Evolutionary conservation across 2,113 vertebrate species (phyloP).

Genomic region (Nannospalax galili): DNA sequence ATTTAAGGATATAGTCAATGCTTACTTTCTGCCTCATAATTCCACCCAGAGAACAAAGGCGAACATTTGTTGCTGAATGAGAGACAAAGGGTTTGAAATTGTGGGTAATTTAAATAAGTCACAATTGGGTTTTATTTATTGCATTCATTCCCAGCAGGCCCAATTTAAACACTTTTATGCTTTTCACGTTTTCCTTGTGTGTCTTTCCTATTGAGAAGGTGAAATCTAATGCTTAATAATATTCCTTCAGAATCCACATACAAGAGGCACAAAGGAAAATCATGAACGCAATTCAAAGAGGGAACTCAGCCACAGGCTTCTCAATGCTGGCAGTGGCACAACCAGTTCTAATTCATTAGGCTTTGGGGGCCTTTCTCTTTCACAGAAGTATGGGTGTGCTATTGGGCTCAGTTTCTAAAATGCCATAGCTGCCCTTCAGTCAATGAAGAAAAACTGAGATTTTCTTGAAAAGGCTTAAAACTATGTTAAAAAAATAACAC

Average conservation of each 20-base stretch:
- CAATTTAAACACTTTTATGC: constrained; percentile 56
- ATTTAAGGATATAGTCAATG: constrained; percentile 71
- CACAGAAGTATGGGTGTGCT: not conserved
- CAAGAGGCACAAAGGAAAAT: constrained; percentile 42
- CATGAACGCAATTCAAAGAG: not conserved
- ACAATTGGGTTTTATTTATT: constrained; percentile 67
- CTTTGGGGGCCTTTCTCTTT: not conserved
- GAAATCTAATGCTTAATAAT: constrained; percentile 39
- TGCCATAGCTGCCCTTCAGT: not conserved
- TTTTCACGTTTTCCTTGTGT: constrained; percentile 28
- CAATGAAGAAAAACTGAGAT: not conserved
- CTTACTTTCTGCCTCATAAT: constrained; percentile 62
- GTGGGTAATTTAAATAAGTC: constrained; percentile 74
- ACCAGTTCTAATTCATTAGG: constrained; percentile 45
- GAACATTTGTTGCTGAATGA: constrained; percentile 56
- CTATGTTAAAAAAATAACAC: not conserved
- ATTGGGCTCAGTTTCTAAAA: constrained; percentile 40
- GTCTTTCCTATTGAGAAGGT: constrained; percentile 23
- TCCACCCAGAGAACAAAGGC: constrained; percentile 64
- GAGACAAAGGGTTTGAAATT: constrained; percentile 63
- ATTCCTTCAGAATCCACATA: not conserved
- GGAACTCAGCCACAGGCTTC: not conserved
- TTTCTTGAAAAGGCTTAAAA: constrained; percentile 5
- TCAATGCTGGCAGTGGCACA: not conserved
- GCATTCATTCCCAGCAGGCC: constrained; percentile 50